Percentiles rank a stretch among this genome's conserved stretches.
These are phyloP conservation scores for Menura novaehollandiae DNA, from an alignment of 2,113 vertebrate genomes.

Conservation along the genomic window DNA sequence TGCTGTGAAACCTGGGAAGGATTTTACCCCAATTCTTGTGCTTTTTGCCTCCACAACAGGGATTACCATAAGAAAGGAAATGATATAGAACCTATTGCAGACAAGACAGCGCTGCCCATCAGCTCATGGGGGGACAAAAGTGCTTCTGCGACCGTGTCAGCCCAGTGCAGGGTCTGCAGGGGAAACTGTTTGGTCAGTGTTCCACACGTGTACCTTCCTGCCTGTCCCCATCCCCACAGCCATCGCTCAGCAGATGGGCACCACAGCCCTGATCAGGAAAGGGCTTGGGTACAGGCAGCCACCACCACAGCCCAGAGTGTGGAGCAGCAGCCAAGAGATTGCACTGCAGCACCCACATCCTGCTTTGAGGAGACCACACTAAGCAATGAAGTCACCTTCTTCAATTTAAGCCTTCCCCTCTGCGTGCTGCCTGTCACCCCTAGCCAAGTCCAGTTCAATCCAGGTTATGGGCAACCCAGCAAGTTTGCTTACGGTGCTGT, in stretches of 20 bases:
- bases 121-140: neutral
- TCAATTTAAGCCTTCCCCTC: neutral
- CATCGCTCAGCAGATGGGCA: neutral
- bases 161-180: neutral
- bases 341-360: rapidly evolving
- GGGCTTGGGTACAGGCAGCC: neutral
- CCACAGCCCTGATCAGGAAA: neutral
- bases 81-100: neutral
- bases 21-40: neutral
- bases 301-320: neutral
- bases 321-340: neutral
- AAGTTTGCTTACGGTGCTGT: neutral
- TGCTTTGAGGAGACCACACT: rapidly evolving
- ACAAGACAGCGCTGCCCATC: neutral
- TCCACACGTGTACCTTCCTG: neutral
- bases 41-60: neutral
- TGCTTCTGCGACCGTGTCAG: neutral
- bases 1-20: neutral
- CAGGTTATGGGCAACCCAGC: neutral
- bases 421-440: neutral
- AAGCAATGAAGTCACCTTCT: neutral
- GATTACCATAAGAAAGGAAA: neutral
- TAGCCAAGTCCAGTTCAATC: neutral
- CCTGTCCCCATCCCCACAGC: neutral
- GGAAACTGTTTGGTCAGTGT: neutral